Evolutionary conservation across 2,797 vertebrate species (phyloP).

Genomic region (Sebastes matsubarae): DNA sequence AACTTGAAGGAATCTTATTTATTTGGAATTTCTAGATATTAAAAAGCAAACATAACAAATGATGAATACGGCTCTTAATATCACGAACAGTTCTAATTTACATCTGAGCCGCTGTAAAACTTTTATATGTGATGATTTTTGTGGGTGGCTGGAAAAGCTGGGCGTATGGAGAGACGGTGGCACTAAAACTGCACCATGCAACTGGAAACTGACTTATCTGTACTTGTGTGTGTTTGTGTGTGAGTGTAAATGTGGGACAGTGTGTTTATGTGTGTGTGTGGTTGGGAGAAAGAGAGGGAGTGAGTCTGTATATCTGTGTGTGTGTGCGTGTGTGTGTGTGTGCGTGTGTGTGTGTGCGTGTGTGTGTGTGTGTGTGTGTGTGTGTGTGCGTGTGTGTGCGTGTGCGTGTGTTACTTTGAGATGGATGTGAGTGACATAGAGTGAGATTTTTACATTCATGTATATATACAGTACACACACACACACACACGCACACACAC

Average conservation of each 20-base stretch:
- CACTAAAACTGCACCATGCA: conserved; percentile 35
- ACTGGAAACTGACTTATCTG: conserved; percentile 48
- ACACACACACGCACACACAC: conserved; percentile 37
- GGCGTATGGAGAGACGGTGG: conserved; percentile 52
- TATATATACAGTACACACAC: conserved; percentile 4
- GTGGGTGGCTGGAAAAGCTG: conserved; percentile 44
- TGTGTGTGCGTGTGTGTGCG: not conserved
- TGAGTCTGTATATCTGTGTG: not conserved
- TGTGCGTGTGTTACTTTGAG: conserved; percentile 2
- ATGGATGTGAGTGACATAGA: conserved; percentile 36
- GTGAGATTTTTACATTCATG: conserved; percentile 13
- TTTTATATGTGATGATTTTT: conserved; percentile 49
- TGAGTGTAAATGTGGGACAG: not conserved
- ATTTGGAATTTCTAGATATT: conserved; percentile 53
- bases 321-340: not conserved
- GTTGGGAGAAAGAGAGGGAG: not conserved
- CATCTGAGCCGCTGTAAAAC: conserved; percentile 42
- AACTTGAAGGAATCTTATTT: conserved; percentile 37
- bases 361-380: not conserved
- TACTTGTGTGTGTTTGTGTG: not conserved
- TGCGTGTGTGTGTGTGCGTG: not conserved
- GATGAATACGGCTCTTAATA: conserved; percentile 31
- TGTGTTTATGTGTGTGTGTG: not conserved
- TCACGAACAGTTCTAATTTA: conserved; percentile 28
- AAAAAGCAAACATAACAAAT: conserved; percentile 25